Evolutionary conservation across 2,113 vertebrate genomes (phyloP).

Genomic region (Trichechus manatus): DNA sequence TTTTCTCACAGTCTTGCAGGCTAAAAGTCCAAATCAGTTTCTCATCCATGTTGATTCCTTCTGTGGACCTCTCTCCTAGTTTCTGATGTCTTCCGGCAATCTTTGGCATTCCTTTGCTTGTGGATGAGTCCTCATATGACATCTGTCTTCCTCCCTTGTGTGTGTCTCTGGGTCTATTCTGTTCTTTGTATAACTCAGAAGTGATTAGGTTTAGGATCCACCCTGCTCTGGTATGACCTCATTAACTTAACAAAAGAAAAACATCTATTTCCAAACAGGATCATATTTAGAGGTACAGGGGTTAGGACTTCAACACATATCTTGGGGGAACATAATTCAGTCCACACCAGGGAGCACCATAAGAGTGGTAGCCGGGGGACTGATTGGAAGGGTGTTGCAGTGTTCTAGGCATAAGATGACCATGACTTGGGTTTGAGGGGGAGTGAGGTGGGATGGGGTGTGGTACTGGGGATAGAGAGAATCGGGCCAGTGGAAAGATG

Average conservation of each 20-base stretch:
- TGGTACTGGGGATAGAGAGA: background rate
- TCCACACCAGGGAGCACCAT: background rate
- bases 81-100: background rate
- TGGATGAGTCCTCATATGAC: background rate
- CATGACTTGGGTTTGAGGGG: background rate
- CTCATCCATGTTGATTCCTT: background rate
- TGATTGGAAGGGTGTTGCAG: too few relatives aligned
- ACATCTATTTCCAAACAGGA: background rate
- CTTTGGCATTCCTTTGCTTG: background rate
- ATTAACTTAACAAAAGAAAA: background rate
- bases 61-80: background rate
- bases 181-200: background rate
- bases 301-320: background rate
- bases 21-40: background rate
- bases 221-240: background rate
- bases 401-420: background rate
- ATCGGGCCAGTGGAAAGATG: background rate
- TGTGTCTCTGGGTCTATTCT: background rate
- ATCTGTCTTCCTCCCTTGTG: background rate
- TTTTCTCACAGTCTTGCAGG: background rate
- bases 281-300: background rate
- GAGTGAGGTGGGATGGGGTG: background rate
- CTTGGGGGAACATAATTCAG: background rate
- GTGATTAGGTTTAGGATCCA: background rate
- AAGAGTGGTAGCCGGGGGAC: background rate